Percentiles rank a stretch among this genome's conserved stretches.
Conservation (phyloP, 2,113 vertebrate species). For the Piliocolobus tephrosceles region DNA sequence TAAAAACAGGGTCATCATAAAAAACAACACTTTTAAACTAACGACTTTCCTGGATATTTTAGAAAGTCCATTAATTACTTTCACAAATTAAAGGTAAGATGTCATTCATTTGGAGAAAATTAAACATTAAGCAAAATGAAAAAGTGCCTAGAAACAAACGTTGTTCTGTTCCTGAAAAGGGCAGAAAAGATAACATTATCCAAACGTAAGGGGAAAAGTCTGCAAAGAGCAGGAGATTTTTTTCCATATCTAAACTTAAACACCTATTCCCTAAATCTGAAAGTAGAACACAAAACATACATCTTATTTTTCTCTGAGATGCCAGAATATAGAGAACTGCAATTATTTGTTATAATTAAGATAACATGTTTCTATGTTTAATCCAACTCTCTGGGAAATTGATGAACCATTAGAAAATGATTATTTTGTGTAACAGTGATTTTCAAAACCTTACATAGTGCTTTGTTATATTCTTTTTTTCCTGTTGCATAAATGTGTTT, state of each 20-base stretch:
- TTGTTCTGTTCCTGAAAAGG: background rate
- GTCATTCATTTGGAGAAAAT: background rate
- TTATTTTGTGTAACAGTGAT: background rate
- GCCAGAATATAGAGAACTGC: background rate
- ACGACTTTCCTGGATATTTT: background rate
- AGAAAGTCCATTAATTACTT: background rate
- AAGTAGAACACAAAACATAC: background rate
- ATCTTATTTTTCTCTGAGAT: conserved; percentile 2
- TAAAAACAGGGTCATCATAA: background rate
- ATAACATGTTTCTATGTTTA: background rate
- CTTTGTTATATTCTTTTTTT: background rate
- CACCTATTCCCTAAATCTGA: background rate
- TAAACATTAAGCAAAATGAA: conserved; percentile 2
- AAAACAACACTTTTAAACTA: background rate
- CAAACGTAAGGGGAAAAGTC: background rate
- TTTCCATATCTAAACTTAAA: background rate
- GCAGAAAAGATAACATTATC: background rate
- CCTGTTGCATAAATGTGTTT: background rate
- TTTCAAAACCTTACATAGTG: background rate
- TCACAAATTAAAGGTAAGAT: background rate
- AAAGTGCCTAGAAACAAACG: background rate
- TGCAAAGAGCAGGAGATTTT: background rate
- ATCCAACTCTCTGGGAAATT: background rate
- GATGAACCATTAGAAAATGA: background rate
- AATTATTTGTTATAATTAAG: background rate